A percentile compares a stretch with the other conserved stretches of the same genome.
phyloP scores from a whole-genome alignment of 2,113 vertebrate species.

The Callaeas wilsoni region DNA sequence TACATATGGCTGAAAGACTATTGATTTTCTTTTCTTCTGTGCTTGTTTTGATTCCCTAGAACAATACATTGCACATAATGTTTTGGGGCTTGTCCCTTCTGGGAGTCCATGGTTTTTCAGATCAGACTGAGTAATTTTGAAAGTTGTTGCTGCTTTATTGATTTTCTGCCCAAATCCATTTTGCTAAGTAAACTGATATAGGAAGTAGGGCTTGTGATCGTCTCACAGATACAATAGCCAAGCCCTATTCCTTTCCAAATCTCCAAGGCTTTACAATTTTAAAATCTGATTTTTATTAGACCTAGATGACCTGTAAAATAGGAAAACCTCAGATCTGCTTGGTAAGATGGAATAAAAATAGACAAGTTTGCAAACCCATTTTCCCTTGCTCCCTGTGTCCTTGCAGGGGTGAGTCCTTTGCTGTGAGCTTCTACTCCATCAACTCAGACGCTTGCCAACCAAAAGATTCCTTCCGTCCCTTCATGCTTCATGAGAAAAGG shows the following conservation, averaged over 20 bases:
- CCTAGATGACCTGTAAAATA: conserved; percentile 9
- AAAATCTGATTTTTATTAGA: conserved; percentile 29
- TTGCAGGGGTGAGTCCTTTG: background rate
- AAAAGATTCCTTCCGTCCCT: background rate
- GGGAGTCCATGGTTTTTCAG: background rate
- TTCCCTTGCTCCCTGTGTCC: background rate
- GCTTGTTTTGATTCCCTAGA: conserved; percentile 30
- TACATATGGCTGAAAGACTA: background rate
- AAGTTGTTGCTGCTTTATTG: conserved; percentile 32
- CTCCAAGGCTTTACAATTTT: background rate
- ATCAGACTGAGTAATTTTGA: conserved; percentile 28
- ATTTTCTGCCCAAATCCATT: conserved; percentile 45
- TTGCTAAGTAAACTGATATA: conserved; percentile 29
- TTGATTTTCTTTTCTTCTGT: conserved; percentile 6
- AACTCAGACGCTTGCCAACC: fast-evolving
- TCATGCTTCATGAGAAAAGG: background rate
- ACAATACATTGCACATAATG: background rate
- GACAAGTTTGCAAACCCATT: background rate
- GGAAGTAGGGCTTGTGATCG: background rate
- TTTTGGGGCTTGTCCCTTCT: background rate
- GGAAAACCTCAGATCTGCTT: background rate
- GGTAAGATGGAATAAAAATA: conserved; percentile 23
- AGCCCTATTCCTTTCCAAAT: background rate
- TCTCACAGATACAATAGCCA: background rate
- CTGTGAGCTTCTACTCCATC: background rate